These are phyloP conservation scores for Mormyrus hasselquistii DNA, from an alignment of 2,797 vertebrate genomes.

Conservation along the genomic window DNA sequence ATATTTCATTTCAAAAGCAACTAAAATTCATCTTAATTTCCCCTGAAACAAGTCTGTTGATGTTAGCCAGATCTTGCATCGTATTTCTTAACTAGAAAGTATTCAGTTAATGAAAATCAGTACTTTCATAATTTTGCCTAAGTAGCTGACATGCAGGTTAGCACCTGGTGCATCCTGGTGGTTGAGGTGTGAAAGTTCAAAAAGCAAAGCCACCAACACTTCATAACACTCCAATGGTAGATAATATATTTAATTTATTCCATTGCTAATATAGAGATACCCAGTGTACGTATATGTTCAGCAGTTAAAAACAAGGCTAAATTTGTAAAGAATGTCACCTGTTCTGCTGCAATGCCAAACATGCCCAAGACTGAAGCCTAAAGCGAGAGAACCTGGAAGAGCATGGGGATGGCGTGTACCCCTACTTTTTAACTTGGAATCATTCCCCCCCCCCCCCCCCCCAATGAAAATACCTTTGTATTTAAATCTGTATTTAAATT, in stretches of 20 bases:
- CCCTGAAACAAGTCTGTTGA: background rate
- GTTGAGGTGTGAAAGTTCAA: background rate
- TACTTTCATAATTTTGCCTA: background rate
- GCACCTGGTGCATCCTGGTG: background rate
- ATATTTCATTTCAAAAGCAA: background rate
- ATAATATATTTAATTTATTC: background rate
- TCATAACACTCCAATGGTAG: background rate
- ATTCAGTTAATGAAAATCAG: background rate
- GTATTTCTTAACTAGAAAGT: background rate
- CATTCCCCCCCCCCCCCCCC: background rate
- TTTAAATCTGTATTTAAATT: background rate
- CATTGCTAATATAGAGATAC: background rate
- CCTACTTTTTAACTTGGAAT: background rate
- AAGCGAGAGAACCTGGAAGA: background rate
- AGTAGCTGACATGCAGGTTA: background rate
- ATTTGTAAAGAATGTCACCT: background rate
- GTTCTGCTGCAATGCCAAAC: background rate
- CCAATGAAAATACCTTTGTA: background rate
- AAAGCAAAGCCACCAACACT: background rate
- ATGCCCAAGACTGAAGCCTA: background rate
- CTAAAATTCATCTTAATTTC: background rate
- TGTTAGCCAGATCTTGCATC: background rate
- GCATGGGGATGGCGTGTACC: background rate
- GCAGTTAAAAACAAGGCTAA: background rate
- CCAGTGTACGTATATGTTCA: background rate